Evolutionary conservation across 1,140 invertebrate genomes (phyloP), one percentile per base, ranked within the genome.

Genomic region (Pogonomyrmex californicus): DNA sequence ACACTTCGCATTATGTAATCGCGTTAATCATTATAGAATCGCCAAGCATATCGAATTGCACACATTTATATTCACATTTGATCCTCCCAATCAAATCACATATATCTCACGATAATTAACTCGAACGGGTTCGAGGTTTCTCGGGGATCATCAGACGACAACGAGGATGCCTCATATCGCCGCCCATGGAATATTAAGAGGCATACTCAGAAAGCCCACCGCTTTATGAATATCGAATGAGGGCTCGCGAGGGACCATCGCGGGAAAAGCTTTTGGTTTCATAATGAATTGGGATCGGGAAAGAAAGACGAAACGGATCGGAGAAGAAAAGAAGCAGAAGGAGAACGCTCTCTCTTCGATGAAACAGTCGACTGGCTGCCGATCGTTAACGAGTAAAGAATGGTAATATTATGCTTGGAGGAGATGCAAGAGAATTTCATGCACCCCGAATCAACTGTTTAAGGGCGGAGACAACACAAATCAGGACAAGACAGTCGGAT

Each of bases 361-460:
- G 51, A 85, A 90, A 90, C 88, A 85, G 66, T 78, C 78, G 79
- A 70, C 71, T 86, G 65, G 63, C 89, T 91, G 86, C 88, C 65
- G 86, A 91, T 91, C 89, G 89, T 91, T 91, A 91, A 91, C 87
- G 86, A 83, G 82, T 91, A 91, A 91, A 88, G 82, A 88, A 91
- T 91, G 89, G 76, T 90, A 90, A 90, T 90, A 90, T 90, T 90
- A 90, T 90, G 89, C 89, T 76, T 66, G 70, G 78, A 36, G 58
- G 75, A 87, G 83, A 87, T 89, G 49, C 56, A 79, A 66, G 33
- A 85, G 3, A 36, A 70, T 75, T 60, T 30, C 73, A 66, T 54
- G 30, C 62, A 68, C 54, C 33, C 36, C 41, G n/a, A 83, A 68
- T 83, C 62, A 65, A 47, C 73, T 78, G 56, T 33, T 81, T 38